Conservation (phyloP, 2,113 vertebrate genomes). For the Sturnus vulgaris region DNA sequence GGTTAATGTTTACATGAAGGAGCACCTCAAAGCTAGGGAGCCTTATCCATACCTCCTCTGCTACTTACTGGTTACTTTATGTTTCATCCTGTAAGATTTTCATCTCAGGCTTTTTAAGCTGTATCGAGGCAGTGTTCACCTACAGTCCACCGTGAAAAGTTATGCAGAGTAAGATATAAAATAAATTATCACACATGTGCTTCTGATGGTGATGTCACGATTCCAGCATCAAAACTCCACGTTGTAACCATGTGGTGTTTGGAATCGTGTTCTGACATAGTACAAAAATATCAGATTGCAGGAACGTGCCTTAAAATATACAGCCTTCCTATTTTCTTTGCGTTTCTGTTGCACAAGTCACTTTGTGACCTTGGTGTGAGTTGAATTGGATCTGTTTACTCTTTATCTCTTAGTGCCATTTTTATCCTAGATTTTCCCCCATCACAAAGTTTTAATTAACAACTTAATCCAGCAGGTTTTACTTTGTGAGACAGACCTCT, state of each 20-base stretch:
- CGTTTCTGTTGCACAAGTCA: background rate
- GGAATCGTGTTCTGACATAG: background rate
- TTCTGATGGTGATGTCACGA: background rate
- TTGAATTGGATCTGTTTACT: background rate
- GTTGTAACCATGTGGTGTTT: background rate
- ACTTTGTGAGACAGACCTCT: background rate
- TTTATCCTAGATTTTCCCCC: background rate
- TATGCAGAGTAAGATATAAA: background rate
- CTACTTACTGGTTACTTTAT: background rate
- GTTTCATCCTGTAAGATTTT: background rate
- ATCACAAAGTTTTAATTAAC: background rate
- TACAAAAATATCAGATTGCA: background rate
- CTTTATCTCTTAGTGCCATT: background rate
- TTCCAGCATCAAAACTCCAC: background rate
- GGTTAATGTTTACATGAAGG: rapidly evolving
- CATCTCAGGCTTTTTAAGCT: background rate
- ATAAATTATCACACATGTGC: background rate
- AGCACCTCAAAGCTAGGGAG: background rate
- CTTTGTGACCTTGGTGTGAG: background rate
- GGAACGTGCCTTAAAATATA: background rate
- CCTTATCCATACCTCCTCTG: background rate
- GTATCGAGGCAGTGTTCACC: background rate
- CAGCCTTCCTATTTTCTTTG: background rate
- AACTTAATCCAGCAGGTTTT: background rate
- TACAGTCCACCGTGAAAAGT: background rate